phyloP scores from a whole-genome alignment of 2,888 invertebrate species.

The Eristalinus aeneus region DNA sequence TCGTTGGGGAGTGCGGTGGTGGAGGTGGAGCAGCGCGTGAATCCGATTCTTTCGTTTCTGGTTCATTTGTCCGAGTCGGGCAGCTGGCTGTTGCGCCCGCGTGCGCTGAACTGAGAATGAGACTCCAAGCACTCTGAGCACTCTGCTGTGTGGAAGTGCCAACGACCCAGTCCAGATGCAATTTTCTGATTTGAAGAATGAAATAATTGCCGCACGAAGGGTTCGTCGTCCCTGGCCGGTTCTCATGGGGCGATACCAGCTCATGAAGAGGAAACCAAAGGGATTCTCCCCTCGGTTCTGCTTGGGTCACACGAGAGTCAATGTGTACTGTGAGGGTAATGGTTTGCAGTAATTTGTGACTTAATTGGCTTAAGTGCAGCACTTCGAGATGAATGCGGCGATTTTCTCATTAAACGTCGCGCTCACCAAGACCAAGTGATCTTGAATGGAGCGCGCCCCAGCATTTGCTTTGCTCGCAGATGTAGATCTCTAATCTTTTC shows the following conservation, averaged over 20 bases:
- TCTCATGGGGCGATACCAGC: slow-evolving; percentile 4
- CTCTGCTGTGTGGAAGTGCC: not conserved
- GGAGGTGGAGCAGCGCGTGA: slow-evolving; percentile 30
- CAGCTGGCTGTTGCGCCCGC: not conserved
- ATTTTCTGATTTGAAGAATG: slow-evolving; percentile 64
- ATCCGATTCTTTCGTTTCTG: slow-evolving; percentile 54
- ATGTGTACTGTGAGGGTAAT: not conserved
- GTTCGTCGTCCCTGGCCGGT: not conserved
- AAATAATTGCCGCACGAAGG: slow-evolving; percentile 35
- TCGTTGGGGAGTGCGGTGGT: not conserved
- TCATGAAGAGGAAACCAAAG: not conserved
- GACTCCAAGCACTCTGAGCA: not conserved
- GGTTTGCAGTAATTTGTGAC: not conserved
- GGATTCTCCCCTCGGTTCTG: not conserved
- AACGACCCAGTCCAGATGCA: slow-evolving; percentile 50
- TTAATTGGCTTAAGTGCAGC: not conserved
- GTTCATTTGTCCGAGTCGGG: slow-evolving; percentile 38
- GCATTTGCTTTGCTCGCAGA: not conserved
- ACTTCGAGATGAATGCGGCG: not conserved
- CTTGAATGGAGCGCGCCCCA: not conserved
- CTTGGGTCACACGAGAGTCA: not conserved
- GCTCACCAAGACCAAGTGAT: not conserved
- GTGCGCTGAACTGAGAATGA: slow-evolving; percentile 44
- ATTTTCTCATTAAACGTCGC: not conserved
- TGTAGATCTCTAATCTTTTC: not conserved